A percentile compares a stretch with the other conserved stretches of the same genome.
phyloP scores from a whole-genome alignment of 2,888 invertebrate species.

The Campopleginae sp. region DNA sequence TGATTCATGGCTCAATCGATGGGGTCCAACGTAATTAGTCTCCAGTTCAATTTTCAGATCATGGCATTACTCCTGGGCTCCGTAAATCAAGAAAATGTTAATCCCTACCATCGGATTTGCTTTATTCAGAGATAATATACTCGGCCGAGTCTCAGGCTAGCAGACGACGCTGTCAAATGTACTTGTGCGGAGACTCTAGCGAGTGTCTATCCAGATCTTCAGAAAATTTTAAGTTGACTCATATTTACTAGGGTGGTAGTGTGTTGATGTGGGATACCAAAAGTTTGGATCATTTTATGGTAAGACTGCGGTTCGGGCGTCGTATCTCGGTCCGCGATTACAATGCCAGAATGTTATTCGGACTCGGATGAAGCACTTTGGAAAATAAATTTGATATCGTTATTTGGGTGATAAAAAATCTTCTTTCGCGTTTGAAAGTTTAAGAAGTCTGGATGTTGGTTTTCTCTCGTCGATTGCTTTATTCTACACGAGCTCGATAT shows the following conservation, averaged over 20 bases:
- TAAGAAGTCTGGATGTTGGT: conserved; percentile 1
- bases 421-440: not conserved
- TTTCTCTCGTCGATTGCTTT: conserved; percentile 8
- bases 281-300: not conserved
- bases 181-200: no score
- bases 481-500: not conserved
- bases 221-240: not conserved
- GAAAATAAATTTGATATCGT: not conserved
- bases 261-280: not conserved
- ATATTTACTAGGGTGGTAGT: not conserved
- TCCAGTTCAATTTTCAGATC: no score
- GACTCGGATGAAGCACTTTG: not conserved
- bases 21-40: no score
- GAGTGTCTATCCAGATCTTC: no score
- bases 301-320: not conserved
- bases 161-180: no score
- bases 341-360: not conserved
- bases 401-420: not conserved
- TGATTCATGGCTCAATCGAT: no score
- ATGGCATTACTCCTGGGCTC: no score
- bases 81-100: no score
- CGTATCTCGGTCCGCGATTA: not conserved
- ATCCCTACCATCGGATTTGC: no score
- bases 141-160: no score
- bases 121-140: no score